Conservation (phyloP, 2,888 invertebrate species). For the Brachyptera risi region DNA sequence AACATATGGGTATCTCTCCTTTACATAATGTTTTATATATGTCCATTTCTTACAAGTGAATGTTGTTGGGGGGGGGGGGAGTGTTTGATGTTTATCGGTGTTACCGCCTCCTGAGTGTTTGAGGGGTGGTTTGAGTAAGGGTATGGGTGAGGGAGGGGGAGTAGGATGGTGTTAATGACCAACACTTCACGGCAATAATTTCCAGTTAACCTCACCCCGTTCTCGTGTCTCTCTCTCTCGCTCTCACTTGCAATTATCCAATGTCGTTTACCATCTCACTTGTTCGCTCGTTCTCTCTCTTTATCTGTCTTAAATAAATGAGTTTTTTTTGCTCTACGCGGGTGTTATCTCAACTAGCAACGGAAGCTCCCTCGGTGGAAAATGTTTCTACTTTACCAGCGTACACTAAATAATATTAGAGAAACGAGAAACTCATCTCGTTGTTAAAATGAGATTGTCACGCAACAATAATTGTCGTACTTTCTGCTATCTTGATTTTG, state of each 20-base stretch:
- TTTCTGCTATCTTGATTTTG: too few species aligned
- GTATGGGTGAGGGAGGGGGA: neutral
- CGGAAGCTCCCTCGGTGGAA: slow-evolving; percentile 5
- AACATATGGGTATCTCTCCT: too few species aligned
- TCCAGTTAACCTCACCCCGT: slow-evolving; percentile 9
- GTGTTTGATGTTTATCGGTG: neutral
- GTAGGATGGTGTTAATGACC: slow-evolving; percentile 18
- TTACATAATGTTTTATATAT: too few species aligned
- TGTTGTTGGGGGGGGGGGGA: too few species aligned
- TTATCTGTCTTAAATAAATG: too few species aligned
- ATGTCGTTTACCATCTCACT: neutral
- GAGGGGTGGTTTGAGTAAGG: neutral
- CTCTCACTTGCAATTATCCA: neutral
- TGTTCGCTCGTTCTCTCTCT: neutral
- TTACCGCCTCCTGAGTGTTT: slow-evolving; percentile 13
- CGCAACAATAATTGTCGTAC: too few species aligned
- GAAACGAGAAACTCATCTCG: too few species aligned
- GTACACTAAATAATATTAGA: too few species aligned
- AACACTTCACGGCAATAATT: slow-evolving; percentile 22
- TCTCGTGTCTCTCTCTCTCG: neutral
- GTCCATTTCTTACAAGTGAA: too few species aligned
- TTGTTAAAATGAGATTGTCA: too few species aligned
- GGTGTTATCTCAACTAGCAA: neutral
- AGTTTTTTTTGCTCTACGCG: too few species aligned
- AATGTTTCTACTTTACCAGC: neutral